Conservation (phyloP, 2,888 invertebrate species). For the Lycaena phlaeas region DNA sequence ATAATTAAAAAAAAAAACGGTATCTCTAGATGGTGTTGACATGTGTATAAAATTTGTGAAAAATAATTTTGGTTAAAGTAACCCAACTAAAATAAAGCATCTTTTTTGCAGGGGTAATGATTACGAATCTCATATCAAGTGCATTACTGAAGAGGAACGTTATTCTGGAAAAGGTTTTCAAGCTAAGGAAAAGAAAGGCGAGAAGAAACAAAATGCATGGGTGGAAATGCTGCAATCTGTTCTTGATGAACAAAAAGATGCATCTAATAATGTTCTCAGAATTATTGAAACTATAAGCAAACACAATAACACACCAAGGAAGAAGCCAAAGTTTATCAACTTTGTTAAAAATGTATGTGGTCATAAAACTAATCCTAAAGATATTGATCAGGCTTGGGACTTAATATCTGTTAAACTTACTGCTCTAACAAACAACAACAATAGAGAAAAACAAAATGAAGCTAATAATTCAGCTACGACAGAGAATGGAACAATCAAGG, state of each 20-base stretch:
- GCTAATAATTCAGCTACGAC: slow-evolving; percentile 15
- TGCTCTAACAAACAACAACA: slow-evolving; percentile 42
- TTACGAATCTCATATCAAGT: slow-evolving; percentile 86
- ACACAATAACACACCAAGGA: slow-evolving; percentile 88
- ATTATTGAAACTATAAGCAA: slow-evolving; percentile 79
- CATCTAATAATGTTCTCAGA: slow-evolving; percentile 71
- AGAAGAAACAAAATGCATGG: slow-evolving; percentile 90
- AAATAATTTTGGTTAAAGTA: too few species aligned
- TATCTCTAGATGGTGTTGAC: too few species aligned
- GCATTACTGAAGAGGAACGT: slow-evolving; percentile 88
- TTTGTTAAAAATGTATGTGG: slow-evolving; percentile 78
- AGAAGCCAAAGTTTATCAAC: slow-evolving; percentile 87
- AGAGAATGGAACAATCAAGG: slow-evolving; percentile 21
- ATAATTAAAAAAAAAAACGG: too few species aligned
- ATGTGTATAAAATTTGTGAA: too few species aligned
- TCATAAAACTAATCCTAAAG: slow-evolving; percentile 65
- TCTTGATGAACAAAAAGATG: slow-evolving; percentile 68
- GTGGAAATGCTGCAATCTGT: slow-evolving; percentile 79
- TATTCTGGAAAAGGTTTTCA: slow-evolving; percentile 89
- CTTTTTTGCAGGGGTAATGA: slow-evolving; percentile 78
- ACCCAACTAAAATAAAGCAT: too few species aligned
- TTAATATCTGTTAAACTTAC: slow-evolving; percentile 71
- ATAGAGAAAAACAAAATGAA: slow-evolving; percentile 15
- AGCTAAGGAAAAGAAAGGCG: slow-evolving; percentile 86
- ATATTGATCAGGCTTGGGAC: slow-evolving; percentile 80